These are phyloP conservation scores for Chlorocebus sabaeus DNA, from an alignment of 2,113 vertebrate species.

Conservation along the genomic window DNA sequence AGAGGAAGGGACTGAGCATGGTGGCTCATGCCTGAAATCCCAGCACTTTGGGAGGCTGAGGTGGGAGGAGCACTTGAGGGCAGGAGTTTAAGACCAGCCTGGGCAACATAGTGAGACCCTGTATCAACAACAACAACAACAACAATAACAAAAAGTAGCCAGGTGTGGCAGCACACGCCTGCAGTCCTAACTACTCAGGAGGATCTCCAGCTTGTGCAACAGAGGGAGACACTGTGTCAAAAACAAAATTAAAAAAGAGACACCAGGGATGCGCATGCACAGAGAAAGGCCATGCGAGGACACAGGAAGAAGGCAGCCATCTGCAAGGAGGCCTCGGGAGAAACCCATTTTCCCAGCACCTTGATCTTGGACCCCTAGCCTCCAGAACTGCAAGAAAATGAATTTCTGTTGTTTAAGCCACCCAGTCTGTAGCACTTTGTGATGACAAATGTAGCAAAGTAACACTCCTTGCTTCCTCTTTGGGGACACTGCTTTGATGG, in stretches of 20 bases:
- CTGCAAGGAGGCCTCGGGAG: background rate
- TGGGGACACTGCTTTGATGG: background rate
- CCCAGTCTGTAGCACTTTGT: background rate
- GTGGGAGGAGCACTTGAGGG: no score
- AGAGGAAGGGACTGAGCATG: background rate
- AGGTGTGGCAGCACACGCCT: no score
- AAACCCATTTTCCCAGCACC: background rate
- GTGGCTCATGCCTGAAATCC: no score
- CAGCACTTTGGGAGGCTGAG: no score
- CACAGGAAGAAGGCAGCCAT: background rate
- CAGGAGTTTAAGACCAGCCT: no score
- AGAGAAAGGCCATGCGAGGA: background rate
- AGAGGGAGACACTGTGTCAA: background rate
- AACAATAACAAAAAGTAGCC: no score
- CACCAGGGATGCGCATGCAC: background rate
- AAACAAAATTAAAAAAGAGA: background rate
- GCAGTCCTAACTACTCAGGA: background rate
- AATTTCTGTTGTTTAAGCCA: background rate
- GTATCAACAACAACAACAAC: no score
- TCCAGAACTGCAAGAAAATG: background rate
- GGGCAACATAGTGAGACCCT: no score
- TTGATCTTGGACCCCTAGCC: background rate
- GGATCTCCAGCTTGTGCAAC: background rate
- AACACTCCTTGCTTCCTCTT: background rate
- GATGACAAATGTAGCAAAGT: background rate